Conservation (phyloP, 2,888 invertebrate genomes). For the Vanessa cardui region DNA sequence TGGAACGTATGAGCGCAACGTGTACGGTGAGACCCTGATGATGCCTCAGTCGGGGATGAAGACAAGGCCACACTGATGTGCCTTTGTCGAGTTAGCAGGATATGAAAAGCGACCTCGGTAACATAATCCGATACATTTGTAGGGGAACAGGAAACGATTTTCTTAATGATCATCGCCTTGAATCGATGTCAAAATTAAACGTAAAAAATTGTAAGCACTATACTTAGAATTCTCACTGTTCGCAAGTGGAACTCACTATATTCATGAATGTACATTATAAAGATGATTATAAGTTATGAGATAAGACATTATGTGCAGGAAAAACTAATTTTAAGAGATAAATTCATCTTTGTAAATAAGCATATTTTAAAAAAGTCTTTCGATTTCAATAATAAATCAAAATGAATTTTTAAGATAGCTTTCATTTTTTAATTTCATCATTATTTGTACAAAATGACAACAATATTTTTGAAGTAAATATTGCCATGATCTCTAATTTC, state of each 20-base stretch:
- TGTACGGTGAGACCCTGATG: slow-evolving; percentile 58
- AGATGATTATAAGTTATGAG: no score
- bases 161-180: slow-evolving; percentile 57
- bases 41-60: slow-evolving; percentile 50
- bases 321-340: no score
- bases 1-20: slow-evolving; percentile 29
- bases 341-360: no score
- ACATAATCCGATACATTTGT: slow-evolving; percentile 60
- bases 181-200: slow-evolving; percentile 29
- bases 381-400: no score
- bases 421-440: no score
- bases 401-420: no score
- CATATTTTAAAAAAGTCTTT: no score
- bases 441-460: no score
- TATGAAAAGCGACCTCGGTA: slow-evolving; percentile 60
- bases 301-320: no score
- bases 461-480: background rate
- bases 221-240: slow-evolving; percentile 20
- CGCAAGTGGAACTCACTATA: no score
- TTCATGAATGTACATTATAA: no score
- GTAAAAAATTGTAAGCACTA: slow-evolving; percentile 14
- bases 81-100: slow-evolving; percentile 69
- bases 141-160: slow-evolving; percentile 63
- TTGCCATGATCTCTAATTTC: background rate
- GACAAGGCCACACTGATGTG: slow-evolving; percentile 52